These are phyloP conservation scores for Sinocyclocheilus grahami DNA, from an alignment of 2,113 vertebrate species.

Conservation along the genomic window DNA sequence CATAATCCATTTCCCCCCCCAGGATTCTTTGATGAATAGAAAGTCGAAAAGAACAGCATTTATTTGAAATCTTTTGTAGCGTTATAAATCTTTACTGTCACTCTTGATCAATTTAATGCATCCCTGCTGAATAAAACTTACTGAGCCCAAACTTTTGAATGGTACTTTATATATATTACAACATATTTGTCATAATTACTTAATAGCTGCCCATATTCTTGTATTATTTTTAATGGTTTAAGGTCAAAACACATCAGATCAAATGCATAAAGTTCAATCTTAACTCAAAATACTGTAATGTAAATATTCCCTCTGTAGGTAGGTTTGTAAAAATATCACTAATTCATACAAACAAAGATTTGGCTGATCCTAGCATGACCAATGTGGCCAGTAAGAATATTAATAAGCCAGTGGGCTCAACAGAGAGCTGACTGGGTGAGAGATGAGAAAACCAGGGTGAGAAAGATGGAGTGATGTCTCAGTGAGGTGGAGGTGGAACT, in stretches of 20 bases:
- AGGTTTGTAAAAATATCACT: slow-evolving; percentile 3
- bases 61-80: too few species aligned
- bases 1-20: neutral
- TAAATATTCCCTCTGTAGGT: slow-evolving; percentile 4
- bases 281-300: slow-evolving; percentile 36
- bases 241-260: neutral
- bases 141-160: neutral
- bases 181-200: neutral
- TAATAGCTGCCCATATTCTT: neutral
- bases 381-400: slow-evolving; percentile 69
- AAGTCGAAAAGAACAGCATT: neutral
- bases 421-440: slow-evolving; percentile 52
- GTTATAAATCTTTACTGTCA: too few species aligned
- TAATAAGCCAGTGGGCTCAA: slow-evolving; percentile 43
- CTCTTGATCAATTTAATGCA: too few species aligned
- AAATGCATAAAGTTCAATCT: neutral
- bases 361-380: slow-evolving; percentile 53
- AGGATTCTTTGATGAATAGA: neutral
- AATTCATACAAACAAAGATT: slow-evolving; percentile 26
- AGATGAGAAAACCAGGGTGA: slow-evolving; percentile 63
- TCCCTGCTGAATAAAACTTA: too few species aligned
- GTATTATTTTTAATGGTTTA: neutral
- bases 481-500: slow-evolving; percentile 63
- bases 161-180: neutral
- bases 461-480: slow-evolving; percentile 57